Base-by-base conservation (phyloP, 1,140 invertebrate genomes). In the Trachymyrmex septentrionalis region DNA sequence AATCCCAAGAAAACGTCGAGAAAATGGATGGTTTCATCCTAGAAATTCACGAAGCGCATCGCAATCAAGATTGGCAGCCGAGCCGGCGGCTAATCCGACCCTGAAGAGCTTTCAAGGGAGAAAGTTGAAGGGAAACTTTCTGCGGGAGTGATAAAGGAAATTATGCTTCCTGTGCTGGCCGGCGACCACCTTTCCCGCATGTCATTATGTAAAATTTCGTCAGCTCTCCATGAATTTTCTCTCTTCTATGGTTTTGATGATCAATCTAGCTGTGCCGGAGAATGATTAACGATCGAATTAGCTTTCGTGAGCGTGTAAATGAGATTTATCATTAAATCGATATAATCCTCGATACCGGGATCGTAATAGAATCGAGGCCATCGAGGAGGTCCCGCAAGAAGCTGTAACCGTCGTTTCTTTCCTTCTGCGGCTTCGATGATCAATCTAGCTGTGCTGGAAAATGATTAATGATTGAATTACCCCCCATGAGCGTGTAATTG, bases 281-380 rank as follows among this genome's bases (percentile, higher is more conserved):
- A 14, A 61, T 69, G 77, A 81, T 81, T 81, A 81, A 81, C 57
- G 78, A 81, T 81, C 44, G 53, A 71, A 71, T 71, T 61, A 34
- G 55, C 69, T 24, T 38, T 10, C 34, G 67, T 34, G 69, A 61
- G 44, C 38, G 34, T 30, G 19, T 44, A 50, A 78, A 66, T 73
- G n/a, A 24, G 38, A 84, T 73, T 44, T 61, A 75, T 61, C 55
- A 24, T 12, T 48, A 50, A 34, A 24, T 84, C 30, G 72, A 44
- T 19, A 69, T 19, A 69, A 38, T 24, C 16, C 78, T 82, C 78
- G 53, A 21, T 34, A 71, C 9, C 30, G 7, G 4, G 4, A 53
- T 55, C 16, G 14, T 14, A 66, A 34, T 34, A 27, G 16, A 57
- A 81, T 71, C 21, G 30, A 44, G 38, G n/a, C 71, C 63, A 38